Percentiles rank a stretch among this genome's conserved stretches.
These are phyloP conservation scores for Cryptus viduatorius DNA, from an alignment of 2,888 invertebrate genomes.

Conservation along the genomic window DNA sequence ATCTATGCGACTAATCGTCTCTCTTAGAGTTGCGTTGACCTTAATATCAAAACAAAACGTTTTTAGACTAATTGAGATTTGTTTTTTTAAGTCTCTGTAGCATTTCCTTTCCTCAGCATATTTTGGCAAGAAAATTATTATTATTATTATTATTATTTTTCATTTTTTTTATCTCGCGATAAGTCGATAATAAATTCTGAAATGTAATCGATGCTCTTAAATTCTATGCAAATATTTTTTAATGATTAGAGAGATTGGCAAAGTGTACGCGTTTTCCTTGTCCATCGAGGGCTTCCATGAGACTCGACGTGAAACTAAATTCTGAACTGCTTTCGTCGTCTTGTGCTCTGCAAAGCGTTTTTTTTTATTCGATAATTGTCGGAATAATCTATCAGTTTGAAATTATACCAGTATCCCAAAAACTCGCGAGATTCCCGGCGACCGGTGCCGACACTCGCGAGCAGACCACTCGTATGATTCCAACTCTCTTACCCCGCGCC, in stretches of 20 bases:
- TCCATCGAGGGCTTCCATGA: constrained; percentile 86
- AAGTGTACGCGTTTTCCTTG: constrained; percentile 84
- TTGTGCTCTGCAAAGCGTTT: constrained; percentile 75
- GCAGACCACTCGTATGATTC: not conserved
- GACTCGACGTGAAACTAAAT: constrained; percentile 87
- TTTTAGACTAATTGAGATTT: constrained; percentile 35
- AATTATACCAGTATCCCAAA: not conserved
- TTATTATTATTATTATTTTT: not conserved
- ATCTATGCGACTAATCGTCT: constrained; percentile 26
- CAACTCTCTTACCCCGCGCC: not conserved
- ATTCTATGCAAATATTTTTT: constrained; percentile 46
- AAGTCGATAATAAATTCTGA: constrained; percentile 9
- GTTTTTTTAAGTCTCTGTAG: constrained; percentile 1
- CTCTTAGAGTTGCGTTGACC: constrained; percentile 28
- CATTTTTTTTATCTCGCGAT: not conserved
- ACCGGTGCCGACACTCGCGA: not conserved
- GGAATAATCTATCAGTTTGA: not conserved
- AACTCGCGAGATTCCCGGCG: not conserved
- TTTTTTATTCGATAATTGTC: not conserved
- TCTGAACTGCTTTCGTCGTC: constrained; percentile 82
- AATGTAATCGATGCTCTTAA: constrained; percentile 3
- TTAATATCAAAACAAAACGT: constrained; percentile 14
- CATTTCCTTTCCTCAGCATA: not conserved
- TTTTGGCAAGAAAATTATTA: not conserved
- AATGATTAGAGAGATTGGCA: constrained; percentile 75